Percentiles rank a stretch among this genome's conserved stretches.
Conservation (phyloP, 2,797 vertebrate genomes). For the Hypotaenidia philippensis region DNA sequence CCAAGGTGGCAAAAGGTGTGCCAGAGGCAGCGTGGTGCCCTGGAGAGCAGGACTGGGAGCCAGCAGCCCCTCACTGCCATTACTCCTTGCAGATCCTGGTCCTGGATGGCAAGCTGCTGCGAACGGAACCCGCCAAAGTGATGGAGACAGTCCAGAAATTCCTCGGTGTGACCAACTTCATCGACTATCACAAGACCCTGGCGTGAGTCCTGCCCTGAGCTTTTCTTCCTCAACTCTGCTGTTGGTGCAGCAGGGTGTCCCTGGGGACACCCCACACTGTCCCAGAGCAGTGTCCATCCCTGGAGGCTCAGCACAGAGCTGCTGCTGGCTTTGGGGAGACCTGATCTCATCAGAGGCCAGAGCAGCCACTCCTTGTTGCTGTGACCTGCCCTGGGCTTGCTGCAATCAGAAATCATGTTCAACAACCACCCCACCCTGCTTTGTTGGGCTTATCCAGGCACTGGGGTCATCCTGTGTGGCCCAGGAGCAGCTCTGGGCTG, state of each 20-base stretch:
- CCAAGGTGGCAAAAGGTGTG: rapidly evolving
- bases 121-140: slow-evolving; percentile 93
- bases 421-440: not conserved
- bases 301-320: not conserved
- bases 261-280: not conserved
- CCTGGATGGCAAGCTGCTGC: slow-evolving; percentile 95
- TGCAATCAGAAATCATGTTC: not conserved
- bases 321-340: not conserved
- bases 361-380: not conserved
- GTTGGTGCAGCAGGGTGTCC: not conserved
- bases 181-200: slow-evolving; percentile 97
- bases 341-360: not conserved
- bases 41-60: not conserved
- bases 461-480: not conserved
- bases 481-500: not conserved
- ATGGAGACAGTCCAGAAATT: slow-evolving; percentile 99
- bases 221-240: not conserved
- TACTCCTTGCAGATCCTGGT: slow-evolving; percentile 88
- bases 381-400: not conserved
- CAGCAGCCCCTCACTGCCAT: not conserved
- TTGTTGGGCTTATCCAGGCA: not conserved
- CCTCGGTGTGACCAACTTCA: slow-evolving; percentile 86
- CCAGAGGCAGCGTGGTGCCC: rapidly evolving
- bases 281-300: not conserved
- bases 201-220: slow-evolving; percentile 85